A percentile compares a stretch with the other conserved stretches of the same genome.
Conservation (phyloP, 2,888 invertebrate genomes). For the Harmothoe impar region DNA sequence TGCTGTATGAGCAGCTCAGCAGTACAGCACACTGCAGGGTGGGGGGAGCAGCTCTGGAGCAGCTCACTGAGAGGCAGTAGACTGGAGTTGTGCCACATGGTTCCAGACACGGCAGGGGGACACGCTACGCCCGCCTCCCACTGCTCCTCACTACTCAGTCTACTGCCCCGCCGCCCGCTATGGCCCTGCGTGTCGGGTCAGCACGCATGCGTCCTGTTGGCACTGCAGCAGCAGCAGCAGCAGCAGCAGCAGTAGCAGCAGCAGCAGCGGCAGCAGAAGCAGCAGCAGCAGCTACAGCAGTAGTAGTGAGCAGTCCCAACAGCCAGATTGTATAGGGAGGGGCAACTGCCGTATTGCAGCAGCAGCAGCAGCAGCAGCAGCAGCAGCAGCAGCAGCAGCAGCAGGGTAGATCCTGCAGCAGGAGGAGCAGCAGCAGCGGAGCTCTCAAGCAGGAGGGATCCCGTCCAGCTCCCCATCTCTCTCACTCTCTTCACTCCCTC, state of each 20-base stretch:
- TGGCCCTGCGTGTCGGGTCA: conserved; percentile 42
- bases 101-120: neutral
- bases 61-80: no score
- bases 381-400: neutral
- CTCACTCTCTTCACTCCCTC: neutral
- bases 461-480: conserved; percentile 13
- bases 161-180: neutral
- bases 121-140: neutral
- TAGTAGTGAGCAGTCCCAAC: neutral
- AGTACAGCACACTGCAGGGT: no score
- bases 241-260: conserved; percentile 33
- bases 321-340: neutral
- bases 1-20: no score
- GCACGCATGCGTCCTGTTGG: conserved; percentile 11
- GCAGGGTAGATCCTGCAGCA: no score
- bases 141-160: neutral
- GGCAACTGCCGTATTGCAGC: neutral
- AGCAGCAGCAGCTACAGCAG: neutral
- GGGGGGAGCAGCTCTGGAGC: no score
- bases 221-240: conserved; percentile 4
- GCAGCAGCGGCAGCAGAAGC: neutral
- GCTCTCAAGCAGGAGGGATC: neutral
- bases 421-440: neutral
- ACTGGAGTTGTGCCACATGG: no score
- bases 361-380: conserved; percentile 21